Conservation (phyloP, 2,888 invertebrate species). For the Cheilosia vernalis region DNA sequence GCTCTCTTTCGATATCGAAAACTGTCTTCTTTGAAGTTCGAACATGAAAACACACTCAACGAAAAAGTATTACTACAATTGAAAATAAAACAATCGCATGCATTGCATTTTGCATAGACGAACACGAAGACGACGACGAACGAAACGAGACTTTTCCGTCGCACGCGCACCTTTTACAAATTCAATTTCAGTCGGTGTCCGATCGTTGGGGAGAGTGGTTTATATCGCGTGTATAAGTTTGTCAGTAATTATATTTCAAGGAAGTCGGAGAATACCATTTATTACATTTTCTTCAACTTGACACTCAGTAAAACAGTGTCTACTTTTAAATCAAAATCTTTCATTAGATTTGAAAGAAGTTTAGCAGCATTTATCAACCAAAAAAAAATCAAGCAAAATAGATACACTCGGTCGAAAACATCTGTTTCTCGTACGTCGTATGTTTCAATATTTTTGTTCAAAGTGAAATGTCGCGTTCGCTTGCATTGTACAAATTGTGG, state of each 20-base stretch:
- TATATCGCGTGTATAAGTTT: constrained; percentile 32
- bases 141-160: constrained; percentile 58
- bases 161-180: constrained; percentile 56
- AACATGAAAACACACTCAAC: constrained; percentile 53
- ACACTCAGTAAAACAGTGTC: constrained; percentile 7
- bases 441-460: constrained; percentile 5
- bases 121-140: too few species aligned
- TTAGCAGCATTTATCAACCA: background rate
- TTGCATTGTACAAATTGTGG: constrained; percentile 58
- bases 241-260: background rate
- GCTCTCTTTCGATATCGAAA: constrained; percentile 51
- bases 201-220: constrained; percentile 71
- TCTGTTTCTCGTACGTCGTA: constrained; percentile 64
- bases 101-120: too few species aligned
- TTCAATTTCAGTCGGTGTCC: constrained; percentile 75
- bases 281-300: background rate
- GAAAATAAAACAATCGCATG: constrained; percentile 6
- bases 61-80: constrained; percentile 47
- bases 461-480: constrained; percentile 63
- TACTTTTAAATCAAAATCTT: constrained; percentile 32
- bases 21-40: constrained; percentile 48
- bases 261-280: constrained; percentile 18
- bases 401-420: constrained; percentile 60
- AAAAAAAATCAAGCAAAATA: constrained; percentile 14
- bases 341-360: constrained; percentile 25